Conservation (phyloP, 2,113 vertebrate species). For the Chlorocebus sabaeus region DNA sequence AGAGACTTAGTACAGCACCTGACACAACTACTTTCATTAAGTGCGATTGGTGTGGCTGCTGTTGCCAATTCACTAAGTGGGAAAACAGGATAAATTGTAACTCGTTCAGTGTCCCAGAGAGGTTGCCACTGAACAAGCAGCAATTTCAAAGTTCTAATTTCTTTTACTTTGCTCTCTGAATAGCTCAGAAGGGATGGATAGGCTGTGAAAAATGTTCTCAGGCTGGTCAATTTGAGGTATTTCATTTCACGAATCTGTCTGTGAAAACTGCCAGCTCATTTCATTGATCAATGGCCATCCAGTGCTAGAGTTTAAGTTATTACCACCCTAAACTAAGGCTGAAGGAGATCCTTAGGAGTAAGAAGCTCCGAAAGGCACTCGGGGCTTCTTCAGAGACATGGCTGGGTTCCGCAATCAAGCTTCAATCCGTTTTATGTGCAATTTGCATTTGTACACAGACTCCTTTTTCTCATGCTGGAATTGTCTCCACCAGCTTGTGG, state of each 20-base stretch:
- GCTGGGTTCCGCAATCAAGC: not conserved
- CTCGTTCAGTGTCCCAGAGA: conserved; percentile 51
- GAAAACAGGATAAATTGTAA: conserved; percentile 51
- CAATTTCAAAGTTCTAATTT: conserved; percentile 75
- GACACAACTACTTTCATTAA: not conserved
- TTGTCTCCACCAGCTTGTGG: not conserved
- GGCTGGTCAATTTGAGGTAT: conserved; percentile 67
- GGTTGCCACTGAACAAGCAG: conserved; percentile 63
- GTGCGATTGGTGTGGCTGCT: not conserved
- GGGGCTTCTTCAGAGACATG: not conserved
- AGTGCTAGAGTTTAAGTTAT: conserved; percentile 52
- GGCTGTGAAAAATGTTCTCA: conserved; percentile 61
- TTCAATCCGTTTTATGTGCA: not conserved
- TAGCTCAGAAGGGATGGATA: conserved; percentile 70
- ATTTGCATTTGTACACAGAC: not conserved
- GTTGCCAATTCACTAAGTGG: conserved; percentile 11
- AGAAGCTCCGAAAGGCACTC: not conserved
- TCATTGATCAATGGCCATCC: conserved; percentile 65
- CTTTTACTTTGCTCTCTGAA: conserved; percentile 70
- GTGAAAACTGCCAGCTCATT: conserved; percentile 67
- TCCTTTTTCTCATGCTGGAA: not conserved
- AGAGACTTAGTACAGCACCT: not conserved
- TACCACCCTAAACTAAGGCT: conserved; percentile 54
- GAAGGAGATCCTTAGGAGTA: conserved; percentile 39
- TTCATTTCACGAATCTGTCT: conserved; percentile 66